Evolutionary conservation across 2,888 invertebrate species (phyloP).

Genomic region (Tromatobia lineatoria): DNA sequence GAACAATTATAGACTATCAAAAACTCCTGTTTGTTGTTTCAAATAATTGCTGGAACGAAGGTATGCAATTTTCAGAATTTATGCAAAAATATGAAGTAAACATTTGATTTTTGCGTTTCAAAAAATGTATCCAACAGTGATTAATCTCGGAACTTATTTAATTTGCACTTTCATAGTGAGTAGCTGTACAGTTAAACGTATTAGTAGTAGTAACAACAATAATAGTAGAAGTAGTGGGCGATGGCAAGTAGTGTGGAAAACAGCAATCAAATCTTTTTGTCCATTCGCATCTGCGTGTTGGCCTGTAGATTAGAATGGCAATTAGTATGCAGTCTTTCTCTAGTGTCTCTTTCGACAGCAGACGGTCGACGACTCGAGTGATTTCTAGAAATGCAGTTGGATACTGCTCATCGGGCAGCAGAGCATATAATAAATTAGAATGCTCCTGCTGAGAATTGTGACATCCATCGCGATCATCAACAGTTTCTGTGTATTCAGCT

Average conservation of each 20-base stretch:
- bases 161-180: constrained; percentile 15
- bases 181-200: not conserved
- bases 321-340: constrained; percentile 53
- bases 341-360: constrained; percentile 57
- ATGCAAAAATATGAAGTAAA: not conserved
- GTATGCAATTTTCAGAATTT: not conserved
- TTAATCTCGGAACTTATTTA: not conserved
- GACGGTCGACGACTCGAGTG: constrained; percentile 42
- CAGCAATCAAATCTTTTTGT: constrained; percentile 12
- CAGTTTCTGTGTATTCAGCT: not conserved
- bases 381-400: constrained; percentile 47
- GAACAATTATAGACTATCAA: too few relatives aligned
- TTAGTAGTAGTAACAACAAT: not conserved
- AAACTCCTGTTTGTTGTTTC: too few relatives aligned
- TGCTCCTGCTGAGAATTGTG: constrained; percentile 17
- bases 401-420: constrained; percentile 27
- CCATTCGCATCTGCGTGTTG: constrained; percentile 43
- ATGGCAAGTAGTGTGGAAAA: constrained; percentile 6
- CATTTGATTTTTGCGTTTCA: not conserved
- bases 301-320: constrained; percentile 61
- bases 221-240: not conserved
- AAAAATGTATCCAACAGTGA: not conserved
- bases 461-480: constrained; percentile 9
- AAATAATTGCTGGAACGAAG: too few relatives aligned
- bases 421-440: constrained; percentile 49